These are phyloP conservation scores for Zelleria hepariella DNA, from an alignment of 2,888 invertebrate species.

Conservation along the genomic window DNA sequence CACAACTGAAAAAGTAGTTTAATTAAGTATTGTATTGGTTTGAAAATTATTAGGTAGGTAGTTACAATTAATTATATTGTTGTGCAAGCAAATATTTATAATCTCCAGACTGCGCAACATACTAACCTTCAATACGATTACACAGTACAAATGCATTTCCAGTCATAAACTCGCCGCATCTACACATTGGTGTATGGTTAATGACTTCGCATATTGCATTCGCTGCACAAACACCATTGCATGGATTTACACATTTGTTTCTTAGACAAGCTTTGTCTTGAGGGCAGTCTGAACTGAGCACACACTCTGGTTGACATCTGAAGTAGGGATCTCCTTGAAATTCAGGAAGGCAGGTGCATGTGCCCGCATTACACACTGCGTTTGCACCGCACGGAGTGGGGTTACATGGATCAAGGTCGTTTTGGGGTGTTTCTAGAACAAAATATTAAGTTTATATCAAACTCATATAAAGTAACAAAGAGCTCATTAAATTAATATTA, in stretches of 20 bases:
- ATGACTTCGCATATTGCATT: slow-evolving; percentile 81
- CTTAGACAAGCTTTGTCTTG: slow-evolving; percentile 75
- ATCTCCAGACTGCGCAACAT: background rate
- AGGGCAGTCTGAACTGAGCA: slow-evolving; percentile 77
- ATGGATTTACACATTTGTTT: slow-evolving; percentile 80
- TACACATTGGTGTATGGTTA: slow-evolving; percentile 81
- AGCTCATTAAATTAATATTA: slow-evolving; percentile 4
- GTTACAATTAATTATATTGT: no score
- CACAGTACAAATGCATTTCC: slow-evolving; percentile 80
- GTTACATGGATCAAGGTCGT: slow-evolving; percentile 70
- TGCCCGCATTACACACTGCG: slow-evolving; percentile 69
- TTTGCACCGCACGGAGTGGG: slow-evolving; percentile 79
- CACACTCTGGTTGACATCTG: slow-evolving; percentile 80
- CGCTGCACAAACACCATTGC: slow-evolving; percentile 78
- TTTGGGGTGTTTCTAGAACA: slow-evolving; percentile 35
- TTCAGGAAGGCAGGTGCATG: slow-evolving; percentile 74
- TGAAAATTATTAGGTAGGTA: no score
- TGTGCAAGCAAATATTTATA: no score
- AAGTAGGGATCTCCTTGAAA: slow-evolving; percentile 77
- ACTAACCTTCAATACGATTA: slow-evolving; percentile 49
- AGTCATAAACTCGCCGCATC: slow-evolving; percentile 76
- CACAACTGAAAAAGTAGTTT: slow-evolving; percentile 34
- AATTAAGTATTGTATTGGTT: no score
- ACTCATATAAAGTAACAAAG: background rate
- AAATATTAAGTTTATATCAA: no score